Evolutionary conservation across 1,140 invertebrate genomes (phyloP).

Genomic region (Zaprionus inermis): DNA sequence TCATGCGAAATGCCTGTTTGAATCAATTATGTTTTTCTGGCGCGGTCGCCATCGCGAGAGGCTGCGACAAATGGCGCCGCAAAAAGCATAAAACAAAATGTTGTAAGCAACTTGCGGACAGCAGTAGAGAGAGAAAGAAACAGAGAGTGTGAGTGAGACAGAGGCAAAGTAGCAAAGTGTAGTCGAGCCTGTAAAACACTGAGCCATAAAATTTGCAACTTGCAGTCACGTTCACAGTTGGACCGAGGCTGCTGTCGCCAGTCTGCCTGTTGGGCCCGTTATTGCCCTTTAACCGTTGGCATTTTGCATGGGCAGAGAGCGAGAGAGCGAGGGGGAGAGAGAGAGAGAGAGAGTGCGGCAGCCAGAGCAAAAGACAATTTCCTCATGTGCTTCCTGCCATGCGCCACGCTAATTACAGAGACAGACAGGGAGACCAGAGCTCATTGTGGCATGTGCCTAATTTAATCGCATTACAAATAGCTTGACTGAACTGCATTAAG

Average conservation of each 20-base stretch:
- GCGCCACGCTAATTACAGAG: constrained; percentile 33
- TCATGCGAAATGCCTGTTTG: constrained; percentile 9
- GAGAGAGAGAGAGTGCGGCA: not conserved
- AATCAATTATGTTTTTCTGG: constrained; percentile 26
- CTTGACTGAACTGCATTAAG: not conserved
- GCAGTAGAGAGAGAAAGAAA: not conserved
- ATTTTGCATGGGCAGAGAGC: not conserved
- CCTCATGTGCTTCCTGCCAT: constrained; percentile 12
- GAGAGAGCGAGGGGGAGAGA: not conserved
- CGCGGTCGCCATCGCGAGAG: constrained; percentile 1
- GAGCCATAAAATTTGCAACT: constrained; percentile 20
- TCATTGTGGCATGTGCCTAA: not conserved
- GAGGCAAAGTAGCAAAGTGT: not conserved
- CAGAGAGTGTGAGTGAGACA: not conserved
- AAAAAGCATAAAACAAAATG: constrained; percentile 12
- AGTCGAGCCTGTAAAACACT: constrained; percentile 21
- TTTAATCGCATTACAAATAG: constrained; percentile 3
- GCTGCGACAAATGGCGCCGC: not conserved
- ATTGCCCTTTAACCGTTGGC: constrained; percentile 21
- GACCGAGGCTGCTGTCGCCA: not conserved
- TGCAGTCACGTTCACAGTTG: constrained; percentile 19
- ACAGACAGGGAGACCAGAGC: not conserved
- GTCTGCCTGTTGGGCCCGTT: constrained; percentile 15
- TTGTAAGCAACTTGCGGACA: constrained; percentile 17
- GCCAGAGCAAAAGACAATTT: not conserved